Evolutionary conservation across 2,888 invertebrate genomes (phyloP), one percentile per base, ranked within the genome.

Genomic region (Malthinus seriepunctatus): DNA sequence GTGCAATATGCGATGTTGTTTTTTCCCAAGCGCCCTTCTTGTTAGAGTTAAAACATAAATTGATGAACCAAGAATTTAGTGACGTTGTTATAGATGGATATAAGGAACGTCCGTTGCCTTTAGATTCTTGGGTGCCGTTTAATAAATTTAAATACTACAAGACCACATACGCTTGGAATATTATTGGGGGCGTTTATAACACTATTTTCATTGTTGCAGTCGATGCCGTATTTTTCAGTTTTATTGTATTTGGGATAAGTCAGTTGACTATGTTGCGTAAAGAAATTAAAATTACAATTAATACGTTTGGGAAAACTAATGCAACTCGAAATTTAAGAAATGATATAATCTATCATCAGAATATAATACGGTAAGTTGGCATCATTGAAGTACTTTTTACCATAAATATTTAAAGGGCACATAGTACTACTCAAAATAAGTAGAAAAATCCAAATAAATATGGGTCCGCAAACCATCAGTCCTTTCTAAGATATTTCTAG

Each of bases 71-170:
- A 23, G 23, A 23, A 5, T 23, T 23, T 23, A 23, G 23, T 23
- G 5, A 14, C 7, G 8, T n/a, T 9, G 1, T 8, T 10, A 8
- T 10, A 0, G 23, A 9, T 9, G 23, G 35, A 14, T 46, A 45
- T 32, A n/a, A 8, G 12, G 11, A n/a, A 31, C 1, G 46, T 8
- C 31, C 15, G 2, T n/a, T 53, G 7, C 46, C 46, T 8, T 3
- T 53, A 8, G 63, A 55, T 8, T 56, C 63, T 45, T 69, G 69
- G 69, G 63, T 67, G 45, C 69, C 69, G 6, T 67, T 67, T 51
- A 63, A 69, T 46, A 56, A 56, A 44, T 55, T 63, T 38, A 51
- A 56, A n/a, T 62, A 64, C 46, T 67, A 67, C 42, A 48, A 48
- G 12, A 8, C 33, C 9, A 14, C 62, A 12, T 66, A 57, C 37